Evolutionary conservation across 1,140 invertebrate species (phyloP).

Genomic region (Ostrea denselamellosa): DNA sequence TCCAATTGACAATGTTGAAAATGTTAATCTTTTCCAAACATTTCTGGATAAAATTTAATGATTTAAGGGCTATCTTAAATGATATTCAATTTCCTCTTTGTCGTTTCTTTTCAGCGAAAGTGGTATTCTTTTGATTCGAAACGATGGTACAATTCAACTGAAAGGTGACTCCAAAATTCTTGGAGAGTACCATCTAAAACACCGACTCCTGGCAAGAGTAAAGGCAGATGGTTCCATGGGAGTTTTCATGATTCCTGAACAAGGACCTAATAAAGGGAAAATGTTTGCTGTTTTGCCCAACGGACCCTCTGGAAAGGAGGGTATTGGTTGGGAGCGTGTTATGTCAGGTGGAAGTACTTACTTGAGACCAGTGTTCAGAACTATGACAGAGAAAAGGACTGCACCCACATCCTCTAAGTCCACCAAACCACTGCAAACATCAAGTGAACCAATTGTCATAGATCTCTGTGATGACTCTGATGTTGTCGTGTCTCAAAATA

Average conservation of each 20-base stretch:
- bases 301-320: background rate
- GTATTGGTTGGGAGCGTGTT: constrained; percentile 19
- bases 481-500: too few species aligned
- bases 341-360: background rate
- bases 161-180: constrained; percentile 23
- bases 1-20: too few species aligned
- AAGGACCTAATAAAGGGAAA: background rate
- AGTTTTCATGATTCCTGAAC: constrained; percentile 11
- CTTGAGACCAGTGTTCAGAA: constrained; percentile 15
- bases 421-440: background rate
- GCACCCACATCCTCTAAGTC: background rate
- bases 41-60: too few species aligned
- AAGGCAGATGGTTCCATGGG: constrained; percentile 30
- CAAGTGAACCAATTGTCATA: constrained; percentile 4
- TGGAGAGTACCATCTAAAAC: constrained; percentile 13
- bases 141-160: constrained; percentile 14
- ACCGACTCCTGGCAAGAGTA: background rate
- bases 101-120: background rate
- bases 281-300: constrained; percentile 39
- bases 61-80: too few species aligned
- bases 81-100: too few species aligned
- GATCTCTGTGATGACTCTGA: constrained; percentile 29
- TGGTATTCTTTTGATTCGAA: constrained; percentile 13
- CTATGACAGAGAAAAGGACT: background rate
- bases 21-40: too few species aligned